Conservation (phyloP, 2,888 invertebrate species). For the Ormyrus nitidulus region DNA sequence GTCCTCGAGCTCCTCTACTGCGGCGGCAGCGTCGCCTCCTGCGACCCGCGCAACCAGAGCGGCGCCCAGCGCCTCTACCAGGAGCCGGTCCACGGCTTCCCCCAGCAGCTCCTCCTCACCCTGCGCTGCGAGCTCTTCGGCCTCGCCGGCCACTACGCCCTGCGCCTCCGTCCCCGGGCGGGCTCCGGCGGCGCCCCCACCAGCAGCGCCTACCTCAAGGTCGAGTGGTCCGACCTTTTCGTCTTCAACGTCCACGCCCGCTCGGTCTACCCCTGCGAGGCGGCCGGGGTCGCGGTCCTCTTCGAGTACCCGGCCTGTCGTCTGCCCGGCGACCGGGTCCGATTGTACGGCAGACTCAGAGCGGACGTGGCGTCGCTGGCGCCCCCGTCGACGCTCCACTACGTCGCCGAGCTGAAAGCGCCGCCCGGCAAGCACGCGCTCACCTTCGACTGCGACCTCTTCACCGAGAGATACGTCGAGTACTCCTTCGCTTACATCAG, state of each 20-base stretch:
- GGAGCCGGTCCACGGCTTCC: slow-evolving; percentile 86
- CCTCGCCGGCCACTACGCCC: slow-evolving; percentile 87
- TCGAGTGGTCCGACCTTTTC: slow-evolving; percentile 90
- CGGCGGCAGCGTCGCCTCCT: slow-evolving; percentile 84
- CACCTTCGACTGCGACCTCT: slow-evolving; percentile 87
- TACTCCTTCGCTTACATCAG: slow-evolving; percentile 94
- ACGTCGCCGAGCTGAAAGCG: slow-evolving; percentile 82
- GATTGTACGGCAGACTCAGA: slow-evolving; percentile 85
- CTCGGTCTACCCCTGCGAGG: slow-evolving; percentile 88
- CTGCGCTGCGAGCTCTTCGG: slow-evolving; percentile 89
- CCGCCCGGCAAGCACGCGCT: slow-evolving; percentile 85
- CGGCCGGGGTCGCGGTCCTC: slow-evolving; percentile 84
- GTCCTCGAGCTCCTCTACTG: slow-evolving; percentile 86
- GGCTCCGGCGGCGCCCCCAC: slow-evolving; percentile 81
- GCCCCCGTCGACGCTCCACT: slow-evolving; percentile 81
- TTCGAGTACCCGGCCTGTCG: slow-evolving; percentile 92
- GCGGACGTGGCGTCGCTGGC: slow-evolving; percentile 83
- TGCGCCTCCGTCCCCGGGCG: slow-evolving; percentile 83
- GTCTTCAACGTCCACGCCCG: slow-evolving; percentile 90
- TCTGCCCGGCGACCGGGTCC: slow-evolving; percentile 86
- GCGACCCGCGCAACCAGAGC: slow-evolving; percentile 79
- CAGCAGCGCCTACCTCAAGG: slow-evolving; percentile 84
- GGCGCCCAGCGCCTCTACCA: slow-evolving; percentile 83
- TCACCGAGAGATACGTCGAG: slow-evolving; percentile 89
- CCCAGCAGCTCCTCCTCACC: slow-evolving; percentile 81